Conservation (phyloP, 2,113 vertebrate species). For the Heptranchias perlo region DNA sequence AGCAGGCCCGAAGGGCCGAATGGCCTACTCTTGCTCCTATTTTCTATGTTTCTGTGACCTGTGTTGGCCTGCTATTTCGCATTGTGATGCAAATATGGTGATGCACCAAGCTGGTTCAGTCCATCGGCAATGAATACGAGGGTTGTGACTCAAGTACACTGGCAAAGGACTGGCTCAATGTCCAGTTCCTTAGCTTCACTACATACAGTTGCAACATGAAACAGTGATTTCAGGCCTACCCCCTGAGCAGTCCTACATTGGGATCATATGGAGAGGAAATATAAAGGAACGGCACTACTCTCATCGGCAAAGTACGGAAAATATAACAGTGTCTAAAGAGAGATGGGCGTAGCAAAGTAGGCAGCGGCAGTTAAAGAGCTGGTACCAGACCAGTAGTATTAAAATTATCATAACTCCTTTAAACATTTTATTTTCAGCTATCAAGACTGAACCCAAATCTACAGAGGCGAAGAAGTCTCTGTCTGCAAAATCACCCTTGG, state of each 20-base stretch:
- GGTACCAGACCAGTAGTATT: neutral
- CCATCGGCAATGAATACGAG: neutral
- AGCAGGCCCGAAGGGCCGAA: too few species aligned
- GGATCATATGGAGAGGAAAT: neutral
- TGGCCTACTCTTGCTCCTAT: too few species aligned
- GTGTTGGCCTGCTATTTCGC: neutral
- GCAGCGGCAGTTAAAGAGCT: neutral
- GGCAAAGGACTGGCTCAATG: neutral
- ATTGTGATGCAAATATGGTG: neutral
- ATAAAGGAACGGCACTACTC: neutral
- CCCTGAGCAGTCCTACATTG: neutral
- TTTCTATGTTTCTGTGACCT: too few species aligned
- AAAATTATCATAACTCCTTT: neutral
- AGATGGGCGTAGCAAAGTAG: neutral
- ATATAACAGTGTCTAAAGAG: neutral
- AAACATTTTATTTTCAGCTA: constrained; percentile 52
- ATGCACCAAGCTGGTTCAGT: neutral
- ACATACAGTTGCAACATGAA: neutral
- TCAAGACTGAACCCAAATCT: constrained; percentile 74
- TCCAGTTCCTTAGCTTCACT: neutral
- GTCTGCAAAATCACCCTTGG: constrained; percentile 66
- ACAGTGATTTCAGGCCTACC: neutral
- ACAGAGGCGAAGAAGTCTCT: constrained; percentile 68
- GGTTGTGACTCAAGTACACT: neutral
- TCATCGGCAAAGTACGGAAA: neutral